These are phyloP conservation scores for Pao palembangensis DNA, from an alignment of 2,113 vertebrate genomes.

Conservation along the genomic window DNA sequence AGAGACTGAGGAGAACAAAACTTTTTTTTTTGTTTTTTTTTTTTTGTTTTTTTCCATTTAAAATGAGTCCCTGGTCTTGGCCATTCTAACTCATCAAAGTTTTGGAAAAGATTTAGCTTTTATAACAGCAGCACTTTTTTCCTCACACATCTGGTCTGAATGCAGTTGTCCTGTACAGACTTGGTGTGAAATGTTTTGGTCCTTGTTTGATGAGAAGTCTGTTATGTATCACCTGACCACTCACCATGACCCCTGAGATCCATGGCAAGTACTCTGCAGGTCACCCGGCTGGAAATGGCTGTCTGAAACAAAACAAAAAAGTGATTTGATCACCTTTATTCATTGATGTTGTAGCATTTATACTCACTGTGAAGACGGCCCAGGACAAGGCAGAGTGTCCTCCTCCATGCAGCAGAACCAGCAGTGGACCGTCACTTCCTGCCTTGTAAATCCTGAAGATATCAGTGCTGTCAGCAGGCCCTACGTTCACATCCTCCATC, in stretches of 20 bases:
- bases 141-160: not conserved
- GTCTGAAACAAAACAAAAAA: slow-evolving; percentile 38
- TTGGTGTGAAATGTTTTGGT: too few relatives aligned
- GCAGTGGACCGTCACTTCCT: slow-evolving; percentile 57
- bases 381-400: slow-evolving; percentile 70
- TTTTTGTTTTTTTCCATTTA: too few relatives aligned
- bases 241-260: slow-evolving; percentile 72
- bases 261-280: slow-evolving; percentile 68
- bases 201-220: too few relatives aligned
- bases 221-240: not conserved
- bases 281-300: slow-evolving; percentile 58
- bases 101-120: too few relatives aligned
- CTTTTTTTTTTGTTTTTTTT: too few relatives aligned
- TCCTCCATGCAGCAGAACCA: slow-evolving; percentile 70
- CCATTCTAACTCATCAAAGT: too few relatives aligned
- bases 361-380: slow-evolving; percentile 69
- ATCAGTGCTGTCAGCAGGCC: slow-evolving; percentile 53
- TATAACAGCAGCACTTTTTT: too few relatives aligned
- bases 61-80: too few relatives aligned
- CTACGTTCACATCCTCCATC: slow-evolving; percentile 67
- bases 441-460: slow-evolving; percentile 62
- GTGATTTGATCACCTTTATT: not conserved
- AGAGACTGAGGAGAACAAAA: too few relatives aligned
- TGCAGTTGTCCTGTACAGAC: too few relatives aligned
- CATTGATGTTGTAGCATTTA: not conserved